Evolutionary conservation across 2,113 vertebrate species (phyloP).

Genomic region (Chroicocephalus ridibundus): DNA sequence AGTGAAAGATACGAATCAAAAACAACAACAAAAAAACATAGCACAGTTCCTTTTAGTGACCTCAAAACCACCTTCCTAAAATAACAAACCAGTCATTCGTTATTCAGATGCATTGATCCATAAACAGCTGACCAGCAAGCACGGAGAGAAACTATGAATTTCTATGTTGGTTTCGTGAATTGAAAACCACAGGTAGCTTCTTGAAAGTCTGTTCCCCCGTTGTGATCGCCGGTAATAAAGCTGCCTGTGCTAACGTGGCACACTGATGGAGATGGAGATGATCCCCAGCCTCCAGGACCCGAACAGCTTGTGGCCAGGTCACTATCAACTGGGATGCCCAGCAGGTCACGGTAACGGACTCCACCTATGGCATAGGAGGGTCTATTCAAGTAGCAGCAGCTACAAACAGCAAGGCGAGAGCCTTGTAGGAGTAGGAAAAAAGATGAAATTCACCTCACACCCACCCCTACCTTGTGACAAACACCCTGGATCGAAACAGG

Average conservation of each 20-base stretch:
- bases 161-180: not conserved
- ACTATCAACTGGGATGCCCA: not conserved
- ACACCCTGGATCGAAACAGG: not conserved
- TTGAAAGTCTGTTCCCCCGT: not conserved
- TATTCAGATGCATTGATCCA: not conserved
- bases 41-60: not conserved
- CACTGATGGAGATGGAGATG: not conserved
- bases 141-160: not conserved
- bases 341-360: rapidly evolving
- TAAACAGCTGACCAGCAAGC: not conserved
- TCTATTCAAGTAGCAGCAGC: not conserved
- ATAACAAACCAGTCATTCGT: not conserved
- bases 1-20: not conserved
- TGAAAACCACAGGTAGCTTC: slow-evolving; percentile 23
- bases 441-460: not conserved
- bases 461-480: not conserved
- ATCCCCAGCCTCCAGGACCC: not conserved
- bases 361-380: not conserved
- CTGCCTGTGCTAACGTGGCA: not conserved
- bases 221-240: not conserved
- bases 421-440: not conserved
- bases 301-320: not conserved
- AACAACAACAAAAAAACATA: not conserved
- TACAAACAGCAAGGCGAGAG: not conserved
- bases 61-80: slow-evolving; percentile 33